Evolutionary conservation across 2,888 invertebrate genomes (phyloP).

Genomic region (Melangyna quadrimaculata): DNA sequence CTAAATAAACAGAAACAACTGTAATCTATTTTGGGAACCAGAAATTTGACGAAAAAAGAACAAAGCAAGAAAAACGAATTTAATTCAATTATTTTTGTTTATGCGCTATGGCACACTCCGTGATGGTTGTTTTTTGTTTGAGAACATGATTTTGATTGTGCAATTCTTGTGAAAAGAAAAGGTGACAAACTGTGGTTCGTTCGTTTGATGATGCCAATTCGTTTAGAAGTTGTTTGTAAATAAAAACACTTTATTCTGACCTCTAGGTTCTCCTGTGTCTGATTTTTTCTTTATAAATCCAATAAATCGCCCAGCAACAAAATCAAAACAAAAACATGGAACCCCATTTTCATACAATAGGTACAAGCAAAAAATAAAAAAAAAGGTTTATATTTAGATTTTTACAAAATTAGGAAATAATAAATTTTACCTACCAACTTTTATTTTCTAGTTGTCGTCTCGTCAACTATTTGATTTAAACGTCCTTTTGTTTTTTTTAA

Average conservation of each 20-base stretch:
- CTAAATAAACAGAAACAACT: not conserved
- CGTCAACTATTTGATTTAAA: not conserved
- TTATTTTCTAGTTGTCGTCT: not conserved
- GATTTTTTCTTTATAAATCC: not conserved
- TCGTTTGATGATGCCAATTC: constrained; percentile 17
- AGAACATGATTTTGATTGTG: not conserved
- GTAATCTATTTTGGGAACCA: constrained; percentile 21
- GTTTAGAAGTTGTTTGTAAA: constrained; percentile 60
- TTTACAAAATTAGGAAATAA: constrained; percentile 4
- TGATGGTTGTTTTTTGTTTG: not conserved
- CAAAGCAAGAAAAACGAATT: not conserved
- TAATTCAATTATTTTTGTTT: not conserved
- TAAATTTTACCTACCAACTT: not conserved
- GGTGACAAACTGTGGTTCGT: not conserved
- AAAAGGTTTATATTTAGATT: constrained; percentile 47
- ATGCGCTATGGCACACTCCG: not conserved
- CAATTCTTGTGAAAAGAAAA: not conserved
- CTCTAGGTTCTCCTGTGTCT: not conserved
- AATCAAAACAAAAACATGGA: constrained; percentile 54
- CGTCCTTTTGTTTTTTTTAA: not conserved
- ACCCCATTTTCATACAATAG: not conserved
- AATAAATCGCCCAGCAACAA: constrained; percentile 41
- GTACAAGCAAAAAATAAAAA: not conserved
- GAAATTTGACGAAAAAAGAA: not conserved
- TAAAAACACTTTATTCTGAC: constrained; percentile 31